phyloP scores from a whole-genome alignment of 64 coral and sea anemone species.

The Montipora capricornis region DNA sequence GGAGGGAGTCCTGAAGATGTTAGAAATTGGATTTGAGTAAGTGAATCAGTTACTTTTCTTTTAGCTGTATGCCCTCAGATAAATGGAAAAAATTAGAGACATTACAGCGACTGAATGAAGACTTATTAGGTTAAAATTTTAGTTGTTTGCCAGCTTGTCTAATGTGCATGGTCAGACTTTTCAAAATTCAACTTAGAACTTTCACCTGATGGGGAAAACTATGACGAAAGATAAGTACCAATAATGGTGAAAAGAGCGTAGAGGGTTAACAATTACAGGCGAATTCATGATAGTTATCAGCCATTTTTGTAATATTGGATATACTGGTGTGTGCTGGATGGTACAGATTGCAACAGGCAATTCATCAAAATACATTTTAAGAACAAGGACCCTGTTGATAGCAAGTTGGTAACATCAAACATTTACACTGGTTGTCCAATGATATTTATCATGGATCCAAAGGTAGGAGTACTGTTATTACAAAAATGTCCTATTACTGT shows the following conservation, averaged over 20 bases:
- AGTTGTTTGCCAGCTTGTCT: too few relatives aligned
- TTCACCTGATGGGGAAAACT: too few relatives aligned
- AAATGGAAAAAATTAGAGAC: too few relatives aligned
- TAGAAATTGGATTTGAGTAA: too few relatives aligned
- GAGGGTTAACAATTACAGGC: neutral
- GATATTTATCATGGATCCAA: slow-evolving; percentile 52
- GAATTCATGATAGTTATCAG: neutral
- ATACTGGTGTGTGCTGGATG: slow-evolving; percentile 58
- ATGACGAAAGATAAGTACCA: neutral
- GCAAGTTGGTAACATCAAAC: slow-evolving; percentile 12
- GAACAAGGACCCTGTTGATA: slow-evolving; percentile 40
- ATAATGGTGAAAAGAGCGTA: neutral
- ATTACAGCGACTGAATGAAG: too few relatives aligned
- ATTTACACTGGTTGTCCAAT: slow-evolving; percentile 30
- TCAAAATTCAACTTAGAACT: too few relatives aligned
- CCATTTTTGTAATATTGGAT: neutral
- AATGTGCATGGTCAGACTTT: too few relatives aligned
- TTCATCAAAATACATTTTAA: slow-evolving; percentile 48
- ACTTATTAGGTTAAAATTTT: too few relatives aligned
- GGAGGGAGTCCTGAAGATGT: too few relatives aligned
- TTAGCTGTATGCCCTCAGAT: too few relatives aligned
- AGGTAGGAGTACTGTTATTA: slow-evolving; percentile 13
- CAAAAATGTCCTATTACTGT: neutral
- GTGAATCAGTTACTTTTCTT: too few relatives aligned
- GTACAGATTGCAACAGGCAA: slow-evolving; percentile 53